Evolutionary conservation across 2,888 invertebrate genomes (phyloP).

Genomic region (Drosophila subquinaria): DNA sequence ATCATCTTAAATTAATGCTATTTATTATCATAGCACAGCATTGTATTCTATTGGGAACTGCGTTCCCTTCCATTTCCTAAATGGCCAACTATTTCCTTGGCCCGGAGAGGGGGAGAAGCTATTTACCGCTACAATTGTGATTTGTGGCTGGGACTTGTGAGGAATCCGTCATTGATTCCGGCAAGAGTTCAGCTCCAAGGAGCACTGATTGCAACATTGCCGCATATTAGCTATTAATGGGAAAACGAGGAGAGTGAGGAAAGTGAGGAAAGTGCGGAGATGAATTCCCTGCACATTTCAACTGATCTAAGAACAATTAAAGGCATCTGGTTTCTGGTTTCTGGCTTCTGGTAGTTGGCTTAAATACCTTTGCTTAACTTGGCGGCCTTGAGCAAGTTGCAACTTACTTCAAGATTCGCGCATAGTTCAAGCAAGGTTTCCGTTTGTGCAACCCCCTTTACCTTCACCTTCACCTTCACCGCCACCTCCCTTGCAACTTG

Average conservation of each 20-base stretch:
- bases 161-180: conserved; percentile 11
- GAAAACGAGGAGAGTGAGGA: background rate
- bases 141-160: background rate
- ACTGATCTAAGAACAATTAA: conserved; percentile 12
- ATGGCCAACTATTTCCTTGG: conserved; percentile 8
- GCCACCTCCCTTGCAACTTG: background rate
- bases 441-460: background rate
- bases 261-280: background rate
- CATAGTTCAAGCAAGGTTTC: conserved; percentile 13
- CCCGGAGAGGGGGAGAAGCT: background rate
- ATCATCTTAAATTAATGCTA: conserved; percentile 32
- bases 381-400: conserved; percentile 10
- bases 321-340: background rate
- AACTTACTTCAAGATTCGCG: conserved; percentile 4
- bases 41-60: background rate
- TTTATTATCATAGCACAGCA: conserved; percentile 32
- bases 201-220: conserved; percentile 12
- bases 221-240: conserved; percentile 5
- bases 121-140: conserved; percentile 8
- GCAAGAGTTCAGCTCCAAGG: background rate
- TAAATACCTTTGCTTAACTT: conserved; percentile 3
- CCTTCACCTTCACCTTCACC: too few species aligned
- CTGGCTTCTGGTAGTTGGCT: background rate
- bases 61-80: background rate
- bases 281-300: conserved; percentile 3